phyloP scores from a whole-genome alignment of 2,888 invertebrate species.

The Achlya flavicornis region DNA sequence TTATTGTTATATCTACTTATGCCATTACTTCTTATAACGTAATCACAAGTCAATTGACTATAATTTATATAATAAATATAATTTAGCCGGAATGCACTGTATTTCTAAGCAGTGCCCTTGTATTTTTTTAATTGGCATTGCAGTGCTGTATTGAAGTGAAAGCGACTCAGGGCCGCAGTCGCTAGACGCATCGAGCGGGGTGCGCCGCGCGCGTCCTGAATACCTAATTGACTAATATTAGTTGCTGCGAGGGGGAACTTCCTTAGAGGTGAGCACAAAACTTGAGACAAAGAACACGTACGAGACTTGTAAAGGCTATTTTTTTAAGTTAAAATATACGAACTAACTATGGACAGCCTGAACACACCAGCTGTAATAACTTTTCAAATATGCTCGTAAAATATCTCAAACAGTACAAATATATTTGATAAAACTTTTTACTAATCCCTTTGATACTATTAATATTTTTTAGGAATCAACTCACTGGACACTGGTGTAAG shows the following conservation, averaged over 20 bases:
- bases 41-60: too few relatives aligned
- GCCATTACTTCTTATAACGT: too few relatives aligned
- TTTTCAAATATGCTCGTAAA: neutral
- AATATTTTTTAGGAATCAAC: too few relatives aligned
- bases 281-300: constrained; percentile 81
- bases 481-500: too few relatives aligned
- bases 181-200: constrained; percentile 66
- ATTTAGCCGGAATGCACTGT: neutral
- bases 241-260: constrained; percentile 73
- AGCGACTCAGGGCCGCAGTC: constrained; percentile 51
- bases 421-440: too few relatives aligned
- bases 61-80: neutral
- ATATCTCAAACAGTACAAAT: too few relatives aligned
- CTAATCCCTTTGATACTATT: too few relatives aligned
- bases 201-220: constrained; percentile 74
- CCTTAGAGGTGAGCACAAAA: constrained; percentile 76
- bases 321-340: constrained; percentile 68
- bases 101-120: constrained; percentile 16
- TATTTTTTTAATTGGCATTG: constrained; percentile 51
- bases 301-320: constrained; percentile 68
- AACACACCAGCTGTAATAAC: neutral
- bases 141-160: constrained; percentile 44
- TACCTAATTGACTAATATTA: constrained; percentile 83
- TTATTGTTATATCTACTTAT: too few relatives aligned
- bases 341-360: constrained; percentile 16